Percentiles rank a stretch among this genome's conserved stretches.
Evolutionary conservation across 1,140 invertebrate species (phyloP).

Genomic region (Formica selysi): DNA sequence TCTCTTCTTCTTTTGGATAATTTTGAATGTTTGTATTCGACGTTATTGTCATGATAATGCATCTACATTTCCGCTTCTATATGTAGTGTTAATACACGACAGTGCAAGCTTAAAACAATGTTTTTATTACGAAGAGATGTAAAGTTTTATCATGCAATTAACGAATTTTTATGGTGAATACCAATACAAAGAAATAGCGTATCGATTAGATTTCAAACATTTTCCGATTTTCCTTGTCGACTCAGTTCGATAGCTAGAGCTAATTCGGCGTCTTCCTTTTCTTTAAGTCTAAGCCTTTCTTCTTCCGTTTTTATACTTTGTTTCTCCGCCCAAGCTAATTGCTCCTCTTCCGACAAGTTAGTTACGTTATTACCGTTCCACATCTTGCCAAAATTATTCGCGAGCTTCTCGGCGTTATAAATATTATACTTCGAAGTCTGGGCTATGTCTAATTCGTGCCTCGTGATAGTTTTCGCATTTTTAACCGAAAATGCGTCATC

Average conservation of each 20-base stretch:
- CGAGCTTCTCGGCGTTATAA: conserved; percentile 75
- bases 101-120: conserved; percentile 27
- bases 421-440: conserved; percentile 73
- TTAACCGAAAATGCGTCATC: conserved; percentile 78
- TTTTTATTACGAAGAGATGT: too few species aligned
- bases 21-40: conserved; percentile 37
- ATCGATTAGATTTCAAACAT: conserved; percentile 58
- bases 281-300: conserved; percentile 80
- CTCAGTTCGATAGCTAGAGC: conserved; percentile 81
- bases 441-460: conserved; percentile 63
- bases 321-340: conserved; percentile 80
- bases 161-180: conserved; percentile 2
- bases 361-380: conserved; percentile 77
- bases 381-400: conserved; percentile 70
- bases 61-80: conserved; percentile 43
- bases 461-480: conserved; percentile 68
- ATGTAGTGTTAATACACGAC: conserved; percentile 17
- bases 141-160: conserved; percentile 30
- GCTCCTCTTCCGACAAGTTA: conserved; percentile 77
- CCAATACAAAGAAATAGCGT: conserved; percentile 29
- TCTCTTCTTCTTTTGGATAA: background rate
- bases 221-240: conserved; percentile 76
- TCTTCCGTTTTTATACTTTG: conserved; percentile 81
- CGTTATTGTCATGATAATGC: conserved; percentile 61
- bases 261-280: conserved; percentile 81